Percentiles rank a stretch among this genome's conserved stretches.
phyloP scores from a whole-genome alignment of 2,797 vertebrate genomes.

The Sphenodon punctatus region DNA sequence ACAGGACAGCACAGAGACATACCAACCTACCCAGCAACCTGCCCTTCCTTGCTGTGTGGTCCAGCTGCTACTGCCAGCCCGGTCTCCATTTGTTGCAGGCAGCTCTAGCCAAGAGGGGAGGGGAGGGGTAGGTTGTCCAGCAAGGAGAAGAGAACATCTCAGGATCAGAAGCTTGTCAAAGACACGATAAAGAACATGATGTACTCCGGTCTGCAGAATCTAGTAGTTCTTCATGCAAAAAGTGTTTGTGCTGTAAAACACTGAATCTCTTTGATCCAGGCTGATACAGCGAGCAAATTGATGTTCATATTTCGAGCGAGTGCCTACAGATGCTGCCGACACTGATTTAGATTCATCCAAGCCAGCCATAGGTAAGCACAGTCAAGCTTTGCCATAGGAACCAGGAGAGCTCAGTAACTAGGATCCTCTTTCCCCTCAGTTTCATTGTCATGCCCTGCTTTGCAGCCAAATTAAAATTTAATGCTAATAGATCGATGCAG shows the following conservation, averaged over 20 bases:
- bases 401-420: neutral
- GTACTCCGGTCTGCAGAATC: constrained; percentile 50
- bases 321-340: constrained; percentile 43
- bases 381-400: neutral
- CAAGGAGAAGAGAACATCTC: neutral
- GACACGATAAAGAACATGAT: constrained; percentile 40
- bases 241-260: constrained; percentile 3
- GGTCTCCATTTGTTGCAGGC: neutral
- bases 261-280: constrained; percentile 62
- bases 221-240: constrained; percentile 56
- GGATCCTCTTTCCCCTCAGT: neutral
- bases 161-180: constrained; percentile 40
- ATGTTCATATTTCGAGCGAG: constrained; percentile 68
- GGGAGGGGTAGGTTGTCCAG: accelerated
- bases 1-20: neutral
- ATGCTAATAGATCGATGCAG: too few relatives aligned
- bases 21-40: neutral
- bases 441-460: neutral
- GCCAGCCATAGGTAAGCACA: accelerated
- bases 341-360: constrained; percentile 50
- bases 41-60: neutral
- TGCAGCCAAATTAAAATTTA: too few relatives aligned
- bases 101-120: neutral
- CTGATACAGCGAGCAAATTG: constrained; percentile 66
- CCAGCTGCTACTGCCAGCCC: neutral